These are phyloP conservation scores for Mycetomoellerius zeteki DNA, from an alignment of 1,140 invertebrate species.

Conservation along the genomic window DNA sequence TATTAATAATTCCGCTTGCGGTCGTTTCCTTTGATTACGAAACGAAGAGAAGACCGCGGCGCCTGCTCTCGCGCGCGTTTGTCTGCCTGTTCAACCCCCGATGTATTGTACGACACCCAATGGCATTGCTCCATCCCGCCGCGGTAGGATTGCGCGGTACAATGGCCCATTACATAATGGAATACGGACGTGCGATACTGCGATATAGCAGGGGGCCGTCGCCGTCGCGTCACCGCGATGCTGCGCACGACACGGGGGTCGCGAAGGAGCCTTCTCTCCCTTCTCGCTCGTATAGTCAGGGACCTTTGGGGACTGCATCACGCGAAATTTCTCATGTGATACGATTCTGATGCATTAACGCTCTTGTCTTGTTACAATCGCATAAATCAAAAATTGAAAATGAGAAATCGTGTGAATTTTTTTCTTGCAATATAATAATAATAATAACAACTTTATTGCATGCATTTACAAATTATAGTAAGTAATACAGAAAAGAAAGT, in stretches of 20 bases:
- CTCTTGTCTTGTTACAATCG: background rate
- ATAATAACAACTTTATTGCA: too few relatives aligned
- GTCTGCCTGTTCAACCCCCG: slow-evolving; percentile 37
- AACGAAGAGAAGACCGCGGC: slow-evolving; percentile 45
- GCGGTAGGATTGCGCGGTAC: slow-evolving; percentile 73
- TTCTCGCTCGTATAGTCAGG: background rate
- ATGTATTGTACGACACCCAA: slow-evolving; percentile 76
- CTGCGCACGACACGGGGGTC: slow-evolving; percentile 10
- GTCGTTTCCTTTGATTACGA: slow-evolving; percentile 81
- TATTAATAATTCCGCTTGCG: slow-evolving; percentile 76
- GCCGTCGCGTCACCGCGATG: slow-evolving; percentile 4
- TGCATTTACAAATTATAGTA: too few relatives aligned
- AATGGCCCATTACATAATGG: slow-evolving; percentile 82
- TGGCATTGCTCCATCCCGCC: slow-evolving; percentile 74
- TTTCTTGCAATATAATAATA: background rate
- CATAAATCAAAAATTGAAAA: too few relatives aligned
- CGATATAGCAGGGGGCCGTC: slow-evolving; percentile 47
- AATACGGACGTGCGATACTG: slow-evolving; percentile 76
- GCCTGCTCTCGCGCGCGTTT: slow-evolving; percentile 39
- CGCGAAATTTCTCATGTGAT: slow-evolving; percentile 26
- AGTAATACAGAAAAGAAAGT: too few relatives aligned
- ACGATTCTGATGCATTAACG: slow-evolving; percentile 4
- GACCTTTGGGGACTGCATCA: slow-evolving; percentile 43
- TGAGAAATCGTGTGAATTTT: background rate
- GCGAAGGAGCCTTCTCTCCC: background rate